Evolutionary conservation across 1,140 invertebrate species (phyloP).

Genomic region (Sarcophaga peregrina): DNA sequence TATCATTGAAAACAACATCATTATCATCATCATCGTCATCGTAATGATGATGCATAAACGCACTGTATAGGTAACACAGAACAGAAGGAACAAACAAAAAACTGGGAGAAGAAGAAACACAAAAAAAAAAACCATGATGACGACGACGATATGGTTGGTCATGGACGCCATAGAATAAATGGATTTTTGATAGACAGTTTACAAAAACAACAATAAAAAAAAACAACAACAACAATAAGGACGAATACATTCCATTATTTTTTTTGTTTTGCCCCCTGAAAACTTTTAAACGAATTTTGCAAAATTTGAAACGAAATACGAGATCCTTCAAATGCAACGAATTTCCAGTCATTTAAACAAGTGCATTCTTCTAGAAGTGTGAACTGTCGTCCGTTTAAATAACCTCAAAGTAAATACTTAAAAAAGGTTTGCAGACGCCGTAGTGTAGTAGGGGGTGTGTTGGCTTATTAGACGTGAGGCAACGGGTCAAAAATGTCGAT

Average conservation of each 20-base stretch:
- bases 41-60: conserved; percentile 19
- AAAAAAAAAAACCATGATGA: not conserved
- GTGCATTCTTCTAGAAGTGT: not conserved
- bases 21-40: not conserved
- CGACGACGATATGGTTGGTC: conserved; percentile 31
- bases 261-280: not conserved
- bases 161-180: conserved; percentile 42
- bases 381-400: not conserved
- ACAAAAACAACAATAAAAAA: not conserved
- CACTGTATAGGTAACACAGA: too few relatives aligned
- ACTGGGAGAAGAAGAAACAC: not conserved
- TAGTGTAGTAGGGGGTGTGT: too few relatives aligned
- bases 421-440: too few relatives aligned
- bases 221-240: conserved; percentile 15
- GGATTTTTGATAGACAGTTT: conserved; percentile 36
- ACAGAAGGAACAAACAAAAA: not conserved
- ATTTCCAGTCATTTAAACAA: not conserved
- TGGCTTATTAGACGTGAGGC: too few relatives aligned
- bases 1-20: too few relatives aligned
- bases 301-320: not conserved
- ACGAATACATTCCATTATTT: conserved; percentile 5
- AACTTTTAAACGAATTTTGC: conserved; percentile 1
- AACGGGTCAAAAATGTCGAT: too few relatives aligned
- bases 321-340: conserved; percentile 28
- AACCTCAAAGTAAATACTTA: too few relatives aligned